Conservation (phyloP, 2,797 vertebrate species). For the Champsocephalus esox region DNA sequence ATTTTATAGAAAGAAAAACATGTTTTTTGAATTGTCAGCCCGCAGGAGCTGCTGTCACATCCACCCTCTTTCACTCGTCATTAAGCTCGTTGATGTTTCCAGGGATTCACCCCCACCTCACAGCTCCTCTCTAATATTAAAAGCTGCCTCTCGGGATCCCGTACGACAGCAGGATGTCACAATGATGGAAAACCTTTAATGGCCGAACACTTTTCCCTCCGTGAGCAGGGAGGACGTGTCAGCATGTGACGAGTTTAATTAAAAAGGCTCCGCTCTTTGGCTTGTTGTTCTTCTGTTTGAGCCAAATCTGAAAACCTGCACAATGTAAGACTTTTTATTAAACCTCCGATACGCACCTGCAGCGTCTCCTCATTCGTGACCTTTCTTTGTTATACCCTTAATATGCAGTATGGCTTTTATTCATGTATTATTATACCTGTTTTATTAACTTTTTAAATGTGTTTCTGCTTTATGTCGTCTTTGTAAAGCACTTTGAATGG, state of each 20-base stretch:
- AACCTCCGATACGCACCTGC: too few species aligned
- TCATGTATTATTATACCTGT: too few species aligned
- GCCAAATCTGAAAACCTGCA: background rate
- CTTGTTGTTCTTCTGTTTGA: conserved; percentile 4
- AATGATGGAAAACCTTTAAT: conserved; percentile 1
- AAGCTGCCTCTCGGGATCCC: background rate
- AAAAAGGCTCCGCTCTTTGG: conserved; percentile 23
- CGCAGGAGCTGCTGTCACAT: background rate
- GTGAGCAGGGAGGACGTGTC: background rate
- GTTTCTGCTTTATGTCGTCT: too few species aligned
- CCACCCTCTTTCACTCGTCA: background rate
- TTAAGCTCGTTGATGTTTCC: background rate
- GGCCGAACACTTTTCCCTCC: too few species aligned
- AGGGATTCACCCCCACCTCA: background rate
- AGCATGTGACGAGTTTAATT: conserved; percentile 29
- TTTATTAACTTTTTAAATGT: too few species aligned
- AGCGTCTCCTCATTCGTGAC: too few species aligned
- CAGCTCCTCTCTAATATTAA: background rate
- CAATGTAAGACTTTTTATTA: background rate
- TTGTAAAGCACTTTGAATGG: too few species aligned
- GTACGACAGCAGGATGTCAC: background rate
- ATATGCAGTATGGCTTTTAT: too few species aligned
- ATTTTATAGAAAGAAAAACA: too few species aligned
- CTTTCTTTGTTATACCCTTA: too few species aligned
- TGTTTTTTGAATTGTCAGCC: too few species aligned